Percentiles rank a stretch among this genome's conserved stretches.
These are phyloP conservation scores for Tamias sibiricus DNA, from an alignment of 2,113 vertebrate species.

Conservation along the genomic window DNA sequence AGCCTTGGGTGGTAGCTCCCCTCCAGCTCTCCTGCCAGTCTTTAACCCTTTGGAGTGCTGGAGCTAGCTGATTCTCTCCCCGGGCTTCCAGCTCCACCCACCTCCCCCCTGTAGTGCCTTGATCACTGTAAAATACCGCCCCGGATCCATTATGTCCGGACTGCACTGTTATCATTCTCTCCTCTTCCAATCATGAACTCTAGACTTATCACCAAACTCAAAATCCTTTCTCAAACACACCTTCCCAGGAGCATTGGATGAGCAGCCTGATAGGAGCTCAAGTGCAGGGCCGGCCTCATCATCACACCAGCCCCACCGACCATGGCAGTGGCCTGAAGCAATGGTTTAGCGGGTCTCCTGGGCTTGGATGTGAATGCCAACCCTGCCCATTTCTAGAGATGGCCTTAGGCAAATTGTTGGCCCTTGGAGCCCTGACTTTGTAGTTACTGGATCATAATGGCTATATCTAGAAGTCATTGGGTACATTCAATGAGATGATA, in stretches of 20 bases:
- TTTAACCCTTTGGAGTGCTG: slow-evolving; percentile 79
- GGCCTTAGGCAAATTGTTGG: slow-evolving; percentile 8
- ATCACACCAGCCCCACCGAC: slow-evolving; percentile 6
- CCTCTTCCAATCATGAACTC: background rate
- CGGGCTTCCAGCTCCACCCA: background rate
- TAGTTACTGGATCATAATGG: background rate
- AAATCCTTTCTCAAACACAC: background rate
- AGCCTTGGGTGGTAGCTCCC: slow-evolving; percentile 42
- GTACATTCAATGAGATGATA: background rate
- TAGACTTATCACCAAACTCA: background rate
- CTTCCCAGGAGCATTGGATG: background rate
- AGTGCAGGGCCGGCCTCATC: background rate
- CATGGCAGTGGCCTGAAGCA: background rate
- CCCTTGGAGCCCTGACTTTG: background rate
- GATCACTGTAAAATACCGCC: background rate
- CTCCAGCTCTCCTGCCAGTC: slow-evolving; percentile 70
- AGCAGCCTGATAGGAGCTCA: background rate
- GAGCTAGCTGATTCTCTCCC: background rate
- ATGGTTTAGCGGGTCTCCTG: background rate
- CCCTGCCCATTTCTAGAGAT: background rate
- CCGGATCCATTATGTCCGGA: background rate
- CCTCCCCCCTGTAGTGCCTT: too few relatives aligned
- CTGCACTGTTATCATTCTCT: background rate
- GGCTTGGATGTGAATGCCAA: slow-evolving; percentile 67
- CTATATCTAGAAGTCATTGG: background rate